Conservation (phyloP, 1,140 invertebrate species). For the Tetramorium alpestre region DNA sequence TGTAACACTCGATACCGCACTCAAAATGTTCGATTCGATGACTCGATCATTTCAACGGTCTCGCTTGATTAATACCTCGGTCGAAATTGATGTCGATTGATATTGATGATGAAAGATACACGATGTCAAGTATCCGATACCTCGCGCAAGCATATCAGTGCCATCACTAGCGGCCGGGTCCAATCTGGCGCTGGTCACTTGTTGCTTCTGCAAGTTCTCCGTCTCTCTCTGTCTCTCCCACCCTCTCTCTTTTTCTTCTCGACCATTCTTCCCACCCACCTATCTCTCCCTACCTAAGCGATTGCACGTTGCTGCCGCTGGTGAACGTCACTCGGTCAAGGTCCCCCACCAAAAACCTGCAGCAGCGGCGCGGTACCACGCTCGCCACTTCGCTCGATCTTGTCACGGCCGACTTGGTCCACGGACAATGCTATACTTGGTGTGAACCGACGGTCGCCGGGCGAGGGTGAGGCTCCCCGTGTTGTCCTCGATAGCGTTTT, state of each 20-base stretch:
- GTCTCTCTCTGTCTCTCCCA: neutral
- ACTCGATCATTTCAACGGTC: constrained; percentile 19
- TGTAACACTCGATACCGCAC: neutral
- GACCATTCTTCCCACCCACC: constrained; percentile 6
- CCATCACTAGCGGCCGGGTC: neutral
- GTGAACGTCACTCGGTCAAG: constrained; percentile 83
- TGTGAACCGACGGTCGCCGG: constrained; percentile 46
- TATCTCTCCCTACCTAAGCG: constrained; percentile 37
- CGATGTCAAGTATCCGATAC: constrained; percentile 26
- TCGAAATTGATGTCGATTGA: constrained; percentile 40
- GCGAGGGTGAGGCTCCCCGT: constrained; percentile 60
- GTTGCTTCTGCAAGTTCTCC: constrained; percentile 1
- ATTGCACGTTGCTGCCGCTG: constrained; percentile 50
- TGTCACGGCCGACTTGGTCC: constrained; percentile 52
- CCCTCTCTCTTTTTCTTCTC: neutral
- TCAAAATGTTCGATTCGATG: neutral
- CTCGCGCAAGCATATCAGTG: constrained; percentile 13
- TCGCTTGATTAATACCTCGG: constrained; percentile 1
- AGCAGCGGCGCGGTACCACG: constrained; percentile 37
- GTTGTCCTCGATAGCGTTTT: constrained; percentile 43
- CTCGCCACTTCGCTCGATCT: neutral
- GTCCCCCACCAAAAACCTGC: constrained; percentile 80
- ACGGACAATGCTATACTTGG: constrained; percentile 79
- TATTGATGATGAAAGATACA: constrained; percentile 41
- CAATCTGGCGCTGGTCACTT: constrained; percentile 6